These are phyloP conservation scores for Catostylus mosaicus DNA, from an alignment of 30 jellyfish, hydroid and myxozoan genomes.

Conservation along the genomic window DNA sequence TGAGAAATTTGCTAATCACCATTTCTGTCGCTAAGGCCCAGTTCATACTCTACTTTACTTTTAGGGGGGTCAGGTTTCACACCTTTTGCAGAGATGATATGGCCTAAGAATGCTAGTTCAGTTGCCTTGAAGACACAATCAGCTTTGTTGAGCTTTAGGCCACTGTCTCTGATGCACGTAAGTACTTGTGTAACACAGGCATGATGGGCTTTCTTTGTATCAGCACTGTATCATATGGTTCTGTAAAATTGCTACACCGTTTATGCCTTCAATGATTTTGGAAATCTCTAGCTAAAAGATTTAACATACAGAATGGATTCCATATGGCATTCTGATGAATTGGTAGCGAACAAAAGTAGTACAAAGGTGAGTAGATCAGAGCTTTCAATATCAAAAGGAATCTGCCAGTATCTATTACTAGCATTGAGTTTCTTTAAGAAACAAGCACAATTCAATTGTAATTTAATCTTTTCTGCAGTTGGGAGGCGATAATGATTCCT, in stretches of 20 bases:
- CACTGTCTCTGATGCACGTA: not conserved
- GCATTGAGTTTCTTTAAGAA: slow-evolving; percentile 43
- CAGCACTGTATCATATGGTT: slow-evolving; percentile 40
- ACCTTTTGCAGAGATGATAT: slow-evolving; percentile 48
- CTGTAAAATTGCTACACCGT: slow-evolving; percentile 11
- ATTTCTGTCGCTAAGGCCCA: not conserved
- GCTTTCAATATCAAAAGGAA: not conserved
- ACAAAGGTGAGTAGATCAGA: slow-evolving; percentile 37
- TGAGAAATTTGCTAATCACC: not conserved
- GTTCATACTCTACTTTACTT: too few relatives aligned
- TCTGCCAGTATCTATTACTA: slow-evolving; percentile 25
- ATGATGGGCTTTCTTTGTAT: slow-evolving; percentile 32
- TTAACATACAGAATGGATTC: slow-evolving; percentile 29
- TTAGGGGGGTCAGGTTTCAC: slow-evolving; percentile 62
- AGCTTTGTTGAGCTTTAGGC: slow-evolving; percentile 21
- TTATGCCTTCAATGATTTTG: slow-evolving; percentile 4
- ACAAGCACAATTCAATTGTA: slow-evolving; percentile 9
- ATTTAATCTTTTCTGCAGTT: slow-evolving; percentile 28
- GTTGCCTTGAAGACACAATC: slow-evolving; percentile 22
- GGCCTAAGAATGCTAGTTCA: slow-evolving; percentile 61
- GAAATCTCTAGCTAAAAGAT: slow-evolving; percentile 19
- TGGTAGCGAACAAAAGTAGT: slow-evolving; percentile 43
- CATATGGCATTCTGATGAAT: slow-evolving; percentile 26
- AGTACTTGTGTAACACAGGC: slow-evolving; percentile 4
- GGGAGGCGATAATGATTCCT: slow-evolving; percentile 39